Percentiles rank a stretch among this genome's conserved stretches.
Evolutionary conservation across 2,797 vertebrate species (phyloP).

Genomic region (Malurus splendens): DNA sequence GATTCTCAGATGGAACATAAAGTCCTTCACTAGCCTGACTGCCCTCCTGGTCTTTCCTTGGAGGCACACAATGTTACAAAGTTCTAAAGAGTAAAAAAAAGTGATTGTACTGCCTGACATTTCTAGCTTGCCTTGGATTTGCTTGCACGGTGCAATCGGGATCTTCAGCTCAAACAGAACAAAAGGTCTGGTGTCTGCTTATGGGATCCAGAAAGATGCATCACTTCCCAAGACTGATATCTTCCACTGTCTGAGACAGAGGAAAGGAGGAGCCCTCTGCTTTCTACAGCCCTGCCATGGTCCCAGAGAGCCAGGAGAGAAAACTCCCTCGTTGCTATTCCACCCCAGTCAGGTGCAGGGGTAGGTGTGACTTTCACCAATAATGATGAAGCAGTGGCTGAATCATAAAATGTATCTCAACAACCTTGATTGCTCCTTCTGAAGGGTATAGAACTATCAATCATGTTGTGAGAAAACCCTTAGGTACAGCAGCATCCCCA

Average conservation of each 20-base stretch:
- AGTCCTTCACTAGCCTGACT: background rate
- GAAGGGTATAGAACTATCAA: background rate
- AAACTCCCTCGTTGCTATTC: background rate
- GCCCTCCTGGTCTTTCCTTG: background rate
- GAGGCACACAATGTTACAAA: background rate
- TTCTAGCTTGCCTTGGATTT: background rate
- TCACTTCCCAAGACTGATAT: background rate
- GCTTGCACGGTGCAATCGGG: background rate
- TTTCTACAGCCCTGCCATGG: background rate
- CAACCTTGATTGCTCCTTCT: background rate
- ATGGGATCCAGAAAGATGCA: background rate
- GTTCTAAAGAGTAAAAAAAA: background rate
- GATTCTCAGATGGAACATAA: background rate
- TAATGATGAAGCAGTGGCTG: background rate
- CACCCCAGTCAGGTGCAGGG: background rate
- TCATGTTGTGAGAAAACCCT: background rate
- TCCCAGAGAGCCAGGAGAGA: background rate
- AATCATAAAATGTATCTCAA: background rate
- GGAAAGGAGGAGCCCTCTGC: background rate
- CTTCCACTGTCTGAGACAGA: background rate
- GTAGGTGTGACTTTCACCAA: background rate
- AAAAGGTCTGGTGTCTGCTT: background rate
- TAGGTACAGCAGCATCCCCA: background rate
- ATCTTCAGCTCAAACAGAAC: background rate
- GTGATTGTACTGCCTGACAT: background rate